These are phyloP conservation scores for cattle (Bos taurus) DNA, from an alignment of 2,113 vertebrate genomes.

Conservation along the genomic window DNA sequence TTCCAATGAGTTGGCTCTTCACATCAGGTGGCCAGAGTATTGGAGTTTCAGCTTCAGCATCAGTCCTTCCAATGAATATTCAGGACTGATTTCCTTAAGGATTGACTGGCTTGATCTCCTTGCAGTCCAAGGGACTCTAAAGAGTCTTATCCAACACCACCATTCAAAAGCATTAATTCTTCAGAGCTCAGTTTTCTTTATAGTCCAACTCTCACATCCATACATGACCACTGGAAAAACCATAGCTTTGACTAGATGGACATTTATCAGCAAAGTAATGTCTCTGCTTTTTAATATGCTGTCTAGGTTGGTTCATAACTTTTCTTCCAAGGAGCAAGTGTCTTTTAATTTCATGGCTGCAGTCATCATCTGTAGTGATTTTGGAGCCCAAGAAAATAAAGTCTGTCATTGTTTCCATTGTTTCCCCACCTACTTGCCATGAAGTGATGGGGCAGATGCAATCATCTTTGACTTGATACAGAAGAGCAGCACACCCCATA, in stretches of 20 bases:
- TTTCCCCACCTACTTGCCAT: not conserved
- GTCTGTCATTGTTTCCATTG: not conserved
- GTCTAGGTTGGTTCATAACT: not conserved
- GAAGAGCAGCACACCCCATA: not conserved
- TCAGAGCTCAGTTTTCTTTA: not conserved
- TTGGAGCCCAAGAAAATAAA: not conserved
- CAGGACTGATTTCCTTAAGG: not conserved
- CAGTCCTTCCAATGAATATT: not conserved
- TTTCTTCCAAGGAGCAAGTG: not conserved
- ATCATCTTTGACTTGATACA: not conserved
- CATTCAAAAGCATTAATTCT: not conserved
- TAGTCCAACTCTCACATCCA: not conserved
- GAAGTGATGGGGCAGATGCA: not conserved
- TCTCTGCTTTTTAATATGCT: not conserved
- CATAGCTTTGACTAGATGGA: not conserved
- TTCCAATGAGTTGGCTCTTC: not conserved
- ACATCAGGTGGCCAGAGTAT: not conserved
- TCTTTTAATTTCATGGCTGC: not conserved
- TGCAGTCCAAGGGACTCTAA: not conserved
- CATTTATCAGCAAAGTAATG: not conserved
- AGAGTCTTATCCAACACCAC: not conserved
- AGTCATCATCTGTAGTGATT: not conserved
- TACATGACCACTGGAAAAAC: not conserved
- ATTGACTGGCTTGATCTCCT: not conserved
- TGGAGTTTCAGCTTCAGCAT: not conserved